A percentile compares a stretch with the other conserved stretches of the same genome.
Evolutionary conservation across 2,888 invertebrate species (phyloP).

Genomic region (Enchytraeus crypticus): DNA sequence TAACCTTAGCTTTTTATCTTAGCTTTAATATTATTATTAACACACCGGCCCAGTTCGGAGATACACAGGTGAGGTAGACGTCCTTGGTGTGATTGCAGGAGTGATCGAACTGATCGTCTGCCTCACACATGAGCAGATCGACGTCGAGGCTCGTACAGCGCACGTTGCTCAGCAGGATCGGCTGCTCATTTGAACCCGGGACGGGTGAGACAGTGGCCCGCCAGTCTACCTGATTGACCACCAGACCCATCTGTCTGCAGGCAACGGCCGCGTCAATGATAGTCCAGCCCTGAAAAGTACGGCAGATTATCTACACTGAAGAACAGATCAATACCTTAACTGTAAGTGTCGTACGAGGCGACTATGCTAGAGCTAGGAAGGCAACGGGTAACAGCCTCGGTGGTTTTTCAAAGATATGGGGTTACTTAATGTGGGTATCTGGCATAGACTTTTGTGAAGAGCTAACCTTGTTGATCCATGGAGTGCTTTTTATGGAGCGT

Average conservation of each 20-base stretch:
- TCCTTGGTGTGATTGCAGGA: conserved; percentile 52
- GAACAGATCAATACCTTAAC: no score
- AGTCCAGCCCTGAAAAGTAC: conserved; percentile 73
- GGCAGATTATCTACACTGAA: no score
- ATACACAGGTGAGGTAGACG: conserved; percentile 45
- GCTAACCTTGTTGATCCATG: no score
- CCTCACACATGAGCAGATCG: conserved; percentile 72
- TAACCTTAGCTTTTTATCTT: no score
- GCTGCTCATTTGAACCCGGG: conserved; percentile 53
- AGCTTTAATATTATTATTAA: no score
- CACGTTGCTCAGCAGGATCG: conserved; percentile 62
- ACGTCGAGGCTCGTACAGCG: conserved; percentile 81
- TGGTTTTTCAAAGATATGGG: no score
- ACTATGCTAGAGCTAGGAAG: no score
- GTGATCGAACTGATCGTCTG: conserved; percentile 64
- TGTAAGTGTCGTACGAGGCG: no score
- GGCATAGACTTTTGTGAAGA: no score
- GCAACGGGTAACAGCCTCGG: no score
- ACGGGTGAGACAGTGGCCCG: conserved; percentile 42
- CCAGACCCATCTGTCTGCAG: conserved; percentile 87
- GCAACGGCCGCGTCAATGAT: conserved; percentile 80
- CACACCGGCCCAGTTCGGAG: conserved; percentile 50
- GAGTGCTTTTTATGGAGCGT: no score
- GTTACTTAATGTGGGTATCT: no score
- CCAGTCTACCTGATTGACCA: conserved; percentile 86